Conservation (phyloP, 2,888 invertebrate genomes). For the Nephrotoma appendiculata region DNA sequence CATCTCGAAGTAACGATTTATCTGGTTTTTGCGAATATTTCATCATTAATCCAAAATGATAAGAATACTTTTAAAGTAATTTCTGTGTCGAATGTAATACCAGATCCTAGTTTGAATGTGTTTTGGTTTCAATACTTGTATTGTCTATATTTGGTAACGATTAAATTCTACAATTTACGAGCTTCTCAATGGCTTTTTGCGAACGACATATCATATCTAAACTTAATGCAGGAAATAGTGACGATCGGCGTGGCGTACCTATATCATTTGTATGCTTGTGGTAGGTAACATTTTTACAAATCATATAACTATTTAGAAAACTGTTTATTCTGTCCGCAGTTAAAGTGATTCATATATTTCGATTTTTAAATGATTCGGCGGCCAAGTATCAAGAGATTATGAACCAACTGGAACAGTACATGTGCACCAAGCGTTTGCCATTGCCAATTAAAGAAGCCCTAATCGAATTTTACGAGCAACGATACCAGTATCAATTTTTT, state of each 20-base stretch:
- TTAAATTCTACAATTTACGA: not conserved
- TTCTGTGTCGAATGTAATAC: not conserved
- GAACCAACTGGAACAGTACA: constrained; percentile 40
- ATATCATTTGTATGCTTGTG: not conserved
- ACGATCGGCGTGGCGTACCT: not conserved
- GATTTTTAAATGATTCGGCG: not conserved
- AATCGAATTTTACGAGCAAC: constrained; percentile 40
- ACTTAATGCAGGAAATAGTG: no score
- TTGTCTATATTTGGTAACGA: not conserved
- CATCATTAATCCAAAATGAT: not conserved
- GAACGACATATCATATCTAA: no score
- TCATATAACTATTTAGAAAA: not conserved
- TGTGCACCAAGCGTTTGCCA: constrained; percentile 41
- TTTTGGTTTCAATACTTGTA: not conserved
- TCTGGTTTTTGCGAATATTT: not conserved
- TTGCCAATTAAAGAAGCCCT: constrained; percentile 35
- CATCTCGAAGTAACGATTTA: not conserved
- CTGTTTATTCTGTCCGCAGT: not conserved
- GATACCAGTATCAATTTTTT: constrained; percentile 42
- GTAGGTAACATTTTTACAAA: not conserved
- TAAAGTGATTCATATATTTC: not conserved
- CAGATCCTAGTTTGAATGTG: not conserved
- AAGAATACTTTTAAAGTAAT: not conserved
- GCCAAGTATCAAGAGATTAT: constrained; percentile 38
- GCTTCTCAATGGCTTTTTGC: not conserved